Percentiles rank a stretch among this genome's conserved stretches.
Conservation (phyloP, 1,140 invertebrate genomes). For the Maconellicoccus hirsutus region DNA sequence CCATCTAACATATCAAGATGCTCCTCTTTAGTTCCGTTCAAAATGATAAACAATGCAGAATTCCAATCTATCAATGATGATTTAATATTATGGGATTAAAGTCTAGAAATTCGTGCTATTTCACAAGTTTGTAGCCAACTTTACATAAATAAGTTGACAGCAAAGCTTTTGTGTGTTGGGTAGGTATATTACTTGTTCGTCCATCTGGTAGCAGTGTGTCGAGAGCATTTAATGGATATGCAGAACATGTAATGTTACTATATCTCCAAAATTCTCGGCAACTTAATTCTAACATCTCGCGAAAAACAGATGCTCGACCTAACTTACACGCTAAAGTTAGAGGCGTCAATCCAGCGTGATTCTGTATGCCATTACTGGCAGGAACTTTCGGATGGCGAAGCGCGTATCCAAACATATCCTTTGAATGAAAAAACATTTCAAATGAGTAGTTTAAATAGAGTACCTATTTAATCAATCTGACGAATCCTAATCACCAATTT, state of each 20-base stretch:
- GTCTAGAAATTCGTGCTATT: too few species aligned
- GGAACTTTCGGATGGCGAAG: constrained; percentile 84
- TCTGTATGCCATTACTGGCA: constrained; percentile 78
- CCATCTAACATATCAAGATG: constrained; percentile 98
- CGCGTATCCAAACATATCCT: constrained; percentile 97
- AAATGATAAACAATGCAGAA: constrained; percentile 93
- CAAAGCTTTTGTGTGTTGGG: too few species aligned
- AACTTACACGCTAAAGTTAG: constrained; percentile 91
- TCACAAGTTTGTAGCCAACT: too few species aligned
- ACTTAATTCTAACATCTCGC: constrained; percentile 94
- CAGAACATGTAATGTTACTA: constrained; percentile 97
- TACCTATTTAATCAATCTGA: constrained; percentile 30
- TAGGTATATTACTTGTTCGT: constrained; percentile 80
- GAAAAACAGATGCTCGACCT: constrained; percentile 87
- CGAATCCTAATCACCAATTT: constrained; percentile 87
- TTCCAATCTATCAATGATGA: constrained; percentile 74
- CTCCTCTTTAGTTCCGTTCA: constrained; percentile 92
- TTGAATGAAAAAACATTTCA: neutral
- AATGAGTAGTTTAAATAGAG: neutral
- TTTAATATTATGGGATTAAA: too few species aligned
- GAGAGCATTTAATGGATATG: constrained; percentile 88
- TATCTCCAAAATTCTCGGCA: constrained; percentile 96
- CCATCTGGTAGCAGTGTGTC: constrained; percentile 91
- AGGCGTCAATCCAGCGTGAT: constrained; percentile 83
- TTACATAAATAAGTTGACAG: too few species aligned